These are phyloP conservation scores for Callopanchax toddi DNA, from an alignment of 2,113 vertebrate genomes.

Conservation along the genomic window DNA sequence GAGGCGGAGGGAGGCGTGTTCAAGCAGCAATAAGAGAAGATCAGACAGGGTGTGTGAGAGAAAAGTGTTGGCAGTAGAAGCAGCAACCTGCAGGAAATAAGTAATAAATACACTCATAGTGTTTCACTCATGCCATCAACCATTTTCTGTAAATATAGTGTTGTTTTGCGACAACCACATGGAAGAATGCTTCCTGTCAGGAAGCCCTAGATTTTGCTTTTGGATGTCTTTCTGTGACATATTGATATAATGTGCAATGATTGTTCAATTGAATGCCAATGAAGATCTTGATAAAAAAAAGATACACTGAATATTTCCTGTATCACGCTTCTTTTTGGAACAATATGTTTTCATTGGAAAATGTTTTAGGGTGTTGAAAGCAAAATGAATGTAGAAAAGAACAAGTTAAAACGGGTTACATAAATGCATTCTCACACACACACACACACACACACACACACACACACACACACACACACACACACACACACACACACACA, in stretches of 20 bases:
- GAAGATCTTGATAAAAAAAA: constrained; percentile 67
- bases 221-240: constrained; percentile 76
- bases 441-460: background rate
- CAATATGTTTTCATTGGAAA: background rate
- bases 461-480: background rate
- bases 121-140: constrained; percentile 10
- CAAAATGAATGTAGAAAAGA: background rate
- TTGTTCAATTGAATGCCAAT: constrained; percentile 60
- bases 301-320: constrained; percentile 56
- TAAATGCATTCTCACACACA: background rate
- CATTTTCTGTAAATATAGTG: constrained; percentile 55
- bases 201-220: constrained; percentile 60
- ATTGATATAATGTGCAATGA: constrained; percentile 63
- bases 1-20: constrained; percentile 6
- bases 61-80: constrained; percentile 59
- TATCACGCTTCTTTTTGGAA: constrained; percentile 44
- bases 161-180: constrained; percentile 57
- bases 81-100: constrained; percentile 49
- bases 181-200: constrained; percentile 65
- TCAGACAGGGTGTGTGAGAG: background rate
- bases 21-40: constrained; percentile 53
- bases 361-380: background rate
- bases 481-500: background rate
- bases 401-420: background rate
- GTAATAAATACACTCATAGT: constrained; percentile 45